Base-by-base conservation (phyloP, 1,140 invertebrate genomes). In the Ceratosolen fusciceps region DNA sequence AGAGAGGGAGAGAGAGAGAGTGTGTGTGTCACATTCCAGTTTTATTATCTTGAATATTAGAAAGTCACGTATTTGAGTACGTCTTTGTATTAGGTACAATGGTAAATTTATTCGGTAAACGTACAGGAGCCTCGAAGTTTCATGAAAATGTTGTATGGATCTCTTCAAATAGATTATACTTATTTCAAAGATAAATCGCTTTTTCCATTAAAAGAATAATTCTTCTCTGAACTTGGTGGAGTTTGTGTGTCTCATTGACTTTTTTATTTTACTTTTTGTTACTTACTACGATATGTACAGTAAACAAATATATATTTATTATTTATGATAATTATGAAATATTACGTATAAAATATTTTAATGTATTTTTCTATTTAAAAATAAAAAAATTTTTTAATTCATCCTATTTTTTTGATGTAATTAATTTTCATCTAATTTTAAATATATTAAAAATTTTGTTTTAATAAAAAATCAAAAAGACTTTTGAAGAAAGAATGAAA, bases 1-100 rank as follows among this genome's bases (percentile, higher is more conserved):
- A 52, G 49, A 52, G 49, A 52, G 49, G 21, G 49, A 62, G 58
- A 62, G 58, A 62, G 29, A 62, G 29, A 62, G 58, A 34, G 58
- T 19, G 29, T n/a, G n/a, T n/a, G 73, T 24, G 31, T 74, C 71
- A 74, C 71, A 34, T 58, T 74, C 71, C 5, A 39, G 9, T 29
- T 74, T 74, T 60, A 62, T 74, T 58, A 16, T 31, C 58, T 7
- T 7, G 56, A 47, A 24, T 47, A 74, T 62, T 24, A 58, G 58
- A 62, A 14, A 14, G 37, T 0, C 16, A 26, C 26, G 24, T 39
- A n/a, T 29, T 62, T 8, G 29, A 21, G 8, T 34, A 62, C 58
- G 34, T 21, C 60, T 74, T 62, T 62, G 24, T 58, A 74, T 74
- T 70, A 19, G 47, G 14, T 21, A 16, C 37, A 1, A 21, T 19